A percentile compares a stretch with the other conserved stretches of the same genome.
These are phyloP conservation scores for Calephelis perditalis DNA, from an alignment of 2,888 invertebrate genomes.

Conservation along the genomic window DNA sequence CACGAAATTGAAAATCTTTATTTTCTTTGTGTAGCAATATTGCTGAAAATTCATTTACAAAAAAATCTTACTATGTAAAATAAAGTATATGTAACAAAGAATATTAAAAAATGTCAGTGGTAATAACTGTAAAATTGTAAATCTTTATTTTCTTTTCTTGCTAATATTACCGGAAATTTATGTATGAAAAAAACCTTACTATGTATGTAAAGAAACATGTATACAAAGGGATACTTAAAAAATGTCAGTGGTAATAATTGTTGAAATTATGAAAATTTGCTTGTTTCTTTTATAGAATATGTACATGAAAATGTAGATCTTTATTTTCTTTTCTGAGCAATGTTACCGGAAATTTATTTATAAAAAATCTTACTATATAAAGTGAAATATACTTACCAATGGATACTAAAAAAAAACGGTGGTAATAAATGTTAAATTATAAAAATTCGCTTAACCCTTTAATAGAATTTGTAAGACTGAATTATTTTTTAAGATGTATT, in stretches of 20 bases:
- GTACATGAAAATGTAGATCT: background rate
- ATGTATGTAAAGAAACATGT: too few relatives aligned
- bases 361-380: too few relatives aligned
- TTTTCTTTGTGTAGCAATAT: conserved; percentile 1
- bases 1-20: background rate
- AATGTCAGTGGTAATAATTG: background rate
- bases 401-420: background rate
- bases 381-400: background rate
- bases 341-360: background rate
- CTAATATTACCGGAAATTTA: too few relatives aligned
- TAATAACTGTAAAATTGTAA: background rate
- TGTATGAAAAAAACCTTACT: too few relatives aligned
- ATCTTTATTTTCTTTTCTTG: conserved; percentile 5
- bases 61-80: too few relatives aligned
- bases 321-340: background rate
- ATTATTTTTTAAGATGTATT: conserved; percentile 3
- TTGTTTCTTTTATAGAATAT: too few relatives aligned
- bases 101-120: background rate
- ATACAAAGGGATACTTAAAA: background rate
- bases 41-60: too few relatives aligned
- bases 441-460: background rate
- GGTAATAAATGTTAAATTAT: background rate
- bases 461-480: background rate
- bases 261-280: background rate
- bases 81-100: background rate